A percentile compares a stretch with the other conserved stretches of the same genome.
These are phyloP conservation scores for Odontophorus gujanensis DNA, from an alignment of 2,113 vertebrate genomes.

Conservation along the genomic window DNA sequence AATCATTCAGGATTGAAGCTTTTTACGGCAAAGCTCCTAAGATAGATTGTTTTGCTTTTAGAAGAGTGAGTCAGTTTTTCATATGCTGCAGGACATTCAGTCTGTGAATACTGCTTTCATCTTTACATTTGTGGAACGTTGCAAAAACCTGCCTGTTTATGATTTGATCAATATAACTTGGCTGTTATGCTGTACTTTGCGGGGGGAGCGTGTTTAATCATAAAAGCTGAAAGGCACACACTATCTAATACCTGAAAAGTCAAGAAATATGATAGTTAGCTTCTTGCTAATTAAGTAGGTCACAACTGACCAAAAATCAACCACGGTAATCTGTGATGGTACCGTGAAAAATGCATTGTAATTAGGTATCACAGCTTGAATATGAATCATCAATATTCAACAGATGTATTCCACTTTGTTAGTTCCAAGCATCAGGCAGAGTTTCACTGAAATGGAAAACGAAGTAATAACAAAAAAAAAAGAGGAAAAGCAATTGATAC, in stretches of 20 bases:
- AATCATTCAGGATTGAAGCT: conserved; percentile 32
- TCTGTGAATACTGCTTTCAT: conserved; percentile 16
- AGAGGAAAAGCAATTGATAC: not conserved
- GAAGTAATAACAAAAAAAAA: not conserved
- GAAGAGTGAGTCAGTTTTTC: conserved; percentile 24
- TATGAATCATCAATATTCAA: conserved; percentile 30
- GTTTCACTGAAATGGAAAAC: conserved; percentile 15
- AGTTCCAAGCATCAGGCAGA: not conserved
- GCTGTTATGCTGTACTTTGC: not conserved
- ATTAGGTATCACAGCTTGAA: conserved; percentile 27
- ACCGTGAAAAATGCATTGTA: conserved; percentile 45
- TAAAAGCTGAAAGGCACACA: not conserved
- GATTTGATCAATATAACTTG: not conserved
- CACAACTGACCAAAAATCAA: not conserved
- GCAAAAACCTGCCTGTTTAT: not conserved
- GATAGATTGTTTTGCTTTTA: conserved; percentile 35
- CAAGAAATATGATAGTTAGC: not conserved
- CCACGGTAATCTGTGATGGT: not conserved
- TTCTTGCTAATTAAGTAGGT: conserved; percentile 14
- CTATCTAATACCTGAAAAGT: not conserved
- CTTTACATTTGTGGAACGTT: not conserved
- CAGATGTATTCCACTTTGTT: not conserved
- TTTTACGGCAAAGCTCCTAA: conserved; percentile 28
- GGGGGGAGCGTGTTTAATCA: not conserved
- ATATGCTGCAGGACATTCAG: not conserved